These are phyloP conservation scores for Drepana falcataria DNA, from an alignment of 2,888 invertebrate species.

Conservation along the genomic window DNA sequence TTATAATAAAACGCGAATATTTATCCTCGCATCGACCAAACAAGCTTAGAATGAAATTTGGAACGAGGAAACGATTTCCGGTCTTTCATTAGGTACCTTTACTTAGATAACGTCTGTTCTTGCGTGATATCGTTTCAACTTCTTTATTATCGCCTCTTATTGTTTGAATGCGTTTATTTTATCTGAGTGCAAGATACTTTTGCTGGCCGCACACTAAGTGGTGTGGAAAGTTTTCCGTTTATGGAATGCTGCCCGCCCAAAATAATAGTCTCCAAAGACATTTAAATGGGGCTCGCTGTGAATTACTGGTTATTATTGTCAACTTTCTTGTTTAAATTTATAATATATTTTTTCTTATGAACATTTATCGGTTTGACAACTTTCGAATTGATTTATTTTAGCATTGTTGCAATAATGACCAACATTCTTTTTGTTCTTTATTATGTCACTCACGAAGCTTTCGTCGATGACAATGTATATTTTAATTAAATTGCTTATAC, in stretches of 20 bases:
- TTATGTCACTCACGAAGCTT: too few species aligned
- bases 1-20: slow-evolving; percentile 2
- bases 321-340: background rate
- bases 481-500: too few species aligned
- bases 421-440: too few species aligned
- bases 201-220: slow-evolving; percentile 7
- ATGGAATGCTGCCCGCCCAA: slow-evolving; percentile 35
- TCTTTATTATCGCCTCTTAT: too few species aligned
- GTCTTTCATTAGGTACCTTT: too few species aligned
- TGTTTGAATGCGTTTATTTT: too few species aligned
- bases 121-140: too few species aligned
- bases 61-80: too few species aligned
- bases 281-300: slow-evolving; percentile 13
- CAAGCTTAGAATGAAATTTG: too few species aligned
- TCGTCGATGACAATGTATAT: too few species aligned
- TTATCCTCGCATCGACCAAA: background rate
- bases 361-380: background rate
- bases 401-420: background rate
- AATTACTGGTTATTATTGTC: slow-evolving; percentile 6
- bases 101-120: too few species aligned
- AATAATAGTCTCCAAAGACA: slow-evolving; percentile 20
- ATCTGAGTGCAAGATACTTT: background rate
- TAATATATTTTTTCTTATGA: background rate
- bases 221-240: slow-evolving; percentile 39
- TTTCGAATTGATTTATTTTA: background rate